Conservation (phyloP, 2,797 vertebrate genomes). For the Bradypus variegatus region DNA sequence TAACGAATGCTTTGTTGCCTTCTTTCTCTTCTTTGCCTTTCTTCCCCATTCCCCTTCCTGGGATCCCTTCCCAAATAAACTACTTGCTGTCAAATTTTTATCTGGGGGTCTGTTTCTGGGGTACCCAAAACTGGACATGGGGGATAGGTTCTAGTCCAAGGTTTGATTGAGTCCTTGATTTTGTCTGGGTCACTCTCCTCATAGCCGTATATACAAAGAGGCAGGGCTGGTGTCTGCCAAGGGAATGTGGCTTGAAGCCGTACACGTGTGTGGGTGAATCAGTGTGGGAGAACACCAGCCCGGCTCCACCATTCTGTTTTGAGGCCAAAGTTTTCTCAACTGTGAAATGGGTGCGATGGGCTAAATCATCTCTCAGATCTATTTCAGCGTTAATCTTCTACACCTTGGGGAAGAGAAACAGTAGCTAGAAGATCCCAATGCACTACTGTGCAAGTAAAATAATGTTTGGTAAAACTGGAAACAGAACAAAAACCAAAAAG, state of each 20-base stretch:
- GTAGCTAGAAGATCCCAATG: neutral
- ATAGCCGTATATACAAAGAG: neutral
- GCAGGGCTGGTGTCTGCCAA: neutral
- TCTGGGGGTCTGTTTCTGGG: neutral
- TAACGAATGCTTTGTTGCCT: neutral
- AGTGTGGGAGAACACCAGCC: neutral
- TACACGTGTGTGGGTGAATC: neutral
- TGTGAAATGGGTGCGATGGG: neutral
- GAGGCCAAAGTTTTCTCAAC: neutral
- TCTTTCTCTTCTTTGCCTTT: neutral
- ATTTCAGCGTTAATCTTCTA: neutral
- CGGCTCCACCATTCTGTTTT: neutral
- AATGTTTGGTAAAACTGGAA: neutral
- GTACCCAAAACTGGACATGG: neutral
- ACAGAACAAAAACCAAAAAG: neutral
- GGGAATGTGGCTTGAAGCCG: too few relatives aligned
- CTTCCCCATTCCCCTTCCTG: neutral
- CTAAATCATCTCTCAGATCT: neutral
- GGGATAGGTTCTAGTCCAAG: neutral
- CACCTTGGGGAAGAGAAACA: neutral
- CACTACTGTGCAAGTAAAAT: neutral
- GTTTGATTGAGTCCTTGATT: neutral
- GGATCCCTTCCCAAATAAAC: neutral
- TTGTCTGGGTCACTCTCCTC: neutral
- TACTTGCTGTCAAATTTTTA: neutral